These are phyloP conservation scores for Pelvicachromis taeniatus DNA, from an alignment of 2,113 vertebrate genomes.

Conservation along the genomic window DNA sequence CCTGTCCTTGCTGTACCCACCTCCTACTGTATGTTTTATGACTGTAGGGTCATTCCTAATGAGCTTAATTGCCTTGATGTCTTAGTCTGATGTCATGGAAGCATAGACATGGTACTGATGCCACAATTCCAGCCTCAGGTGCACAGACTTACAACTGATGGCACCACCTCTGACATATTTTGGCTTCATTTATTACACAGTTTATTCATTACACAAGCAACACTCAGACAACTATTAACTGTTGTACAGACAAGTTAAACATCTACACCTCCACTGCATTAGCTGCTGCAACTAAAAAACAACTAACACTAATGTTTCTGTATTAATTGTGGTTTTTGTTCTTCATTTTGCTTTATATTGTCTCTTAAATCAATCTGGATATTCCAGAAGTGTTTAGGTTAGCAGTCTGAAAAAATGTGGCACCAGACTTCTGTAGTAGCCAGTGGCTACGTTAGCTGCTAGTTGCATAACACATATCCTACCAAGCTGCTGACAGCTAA, in stretches of 20 bases:
- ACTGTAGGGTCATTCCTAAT: not conserved
- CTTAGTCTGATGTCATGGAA: not conserved
- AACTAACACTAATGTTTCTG: not conserved
- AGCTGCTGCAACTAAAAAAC: not conserved
- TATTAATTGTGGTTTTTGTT: not conserved
- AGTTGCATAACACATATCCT: not conserved
- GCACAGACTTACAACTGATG: not conserved
- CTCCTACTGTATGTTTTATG: not conserved
- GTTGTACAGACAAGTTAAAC: not conserved
- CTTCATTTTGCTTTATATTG: not conserved
- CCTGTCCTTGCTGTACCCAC: not conserved
- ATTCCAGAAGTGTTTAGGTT: not conserved
- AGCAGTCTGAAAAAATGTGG: not conserved
- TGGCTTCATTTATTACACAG: not conserved
- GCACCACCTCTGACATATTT: not conserved
- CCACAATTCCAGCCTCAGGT: not conserved
- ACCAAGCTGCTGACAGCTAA: not conserved
- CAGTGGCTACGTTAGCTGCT: not conserved
- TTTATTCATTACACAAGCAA: not conserved
- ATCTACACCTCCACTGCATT: not conserved
- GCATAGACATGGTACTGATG: not conserved
- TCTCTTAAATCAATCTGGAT: not conserved
- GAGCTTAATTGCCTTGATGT: not conserved
- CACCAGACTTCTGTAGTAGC: not conserved
- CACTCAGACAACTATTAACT: not conserved